Evolutionary conservation across 2,888 invertebrate genomes (phyloP).

Genomic region (Gibbula magus): DNA sequence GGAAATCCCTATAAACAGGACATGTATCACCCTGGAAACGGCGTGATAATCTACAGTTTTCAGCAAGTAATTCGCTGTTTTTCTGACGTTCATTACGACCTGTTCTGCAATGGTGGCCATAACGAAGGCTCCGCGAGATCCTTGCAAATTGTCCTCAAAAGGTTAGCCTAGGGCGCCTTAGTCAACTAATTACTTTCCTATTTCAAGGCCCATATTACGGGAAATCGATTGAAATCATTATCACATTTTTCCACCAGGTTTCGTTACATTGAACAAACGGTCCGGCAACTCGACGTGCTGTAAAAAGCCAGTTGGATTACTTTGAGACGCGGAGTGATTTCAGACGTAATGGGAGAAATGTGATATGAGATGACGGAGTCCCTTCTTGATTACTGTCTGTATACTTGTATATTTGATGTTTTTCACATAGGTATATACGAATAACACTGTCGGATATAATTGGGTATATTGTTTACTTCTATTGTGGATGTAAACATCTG

Average conservation of each 20-base stretch:
- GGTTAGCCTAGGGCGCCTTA: conserved; percentile 1
- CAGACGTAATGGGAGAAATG: too few relatives aligned
- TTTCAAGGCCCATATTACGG: background rate
- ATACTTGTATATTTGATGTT: too few relatives aligned
- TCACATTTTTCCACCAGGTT: conserved; percentile 12
- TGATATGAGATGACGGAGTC: too few relatives aligned
- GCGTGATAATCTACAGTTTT: conserved; percentile 15
- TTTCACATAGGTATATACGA: too few relatives aligned
- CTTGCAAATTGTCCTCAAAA: conserved; percentile 6
- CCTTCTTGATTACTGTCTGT: too few relatives aligned
- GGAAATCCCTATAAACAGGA: too few relatives aligned
- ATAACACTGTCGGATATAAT: too few relatives aligned
- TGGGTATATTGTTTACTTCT: too few relatives aligned
- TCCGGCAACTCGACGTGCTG: background rate
- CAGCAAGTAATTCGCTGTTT: conserved; percentile 5
- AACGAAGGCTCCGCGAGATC: background rate
- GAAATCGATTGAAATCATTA: conserved; percentile 23
- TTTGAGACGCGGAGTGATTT: too few relatives aligned
- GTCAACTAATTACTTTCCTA: conserved; percentile 18
- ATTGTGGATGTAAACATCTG: too few relatives aligned
- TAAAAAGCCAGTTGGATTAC: too few relatives aligned
- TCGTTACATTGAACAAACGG: background rate
- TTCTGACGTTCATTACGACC: background rate
- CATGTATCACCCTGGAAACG: background rate
- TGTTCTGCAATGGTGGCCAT: background rate